These are phyloP conservation scores for Hermetia illucens DNA, from an alignment of 1,140 invertebrate genomes.

Conservation along the genomic window DNA sequence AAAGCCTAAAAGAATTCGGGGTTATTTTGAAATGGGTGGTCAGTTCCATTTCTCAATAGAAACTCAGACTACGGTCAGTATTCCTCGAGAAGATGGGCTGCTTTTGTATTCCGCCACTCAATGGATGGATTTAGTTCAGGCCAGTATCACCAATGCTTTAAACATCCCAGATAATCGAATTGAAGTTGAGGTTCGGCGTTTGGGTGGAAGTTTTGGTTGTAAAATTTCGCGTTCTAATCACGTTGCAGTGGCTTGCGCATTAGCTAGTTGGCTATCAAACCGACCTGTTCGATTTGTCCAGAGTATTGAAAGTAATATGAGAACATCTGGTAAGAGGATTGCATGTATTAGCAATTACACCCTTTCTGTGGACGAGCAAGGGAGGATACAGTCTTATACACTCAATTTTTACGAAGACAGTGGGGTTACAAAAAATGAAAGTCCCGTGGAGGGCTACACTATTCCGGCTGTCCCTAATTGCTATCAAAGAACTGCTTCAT, in stretches of 20 bases:
- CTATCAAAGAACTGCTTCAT: conserved; percentile 35
- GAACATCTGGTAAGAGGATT: conserved; percentile 38
- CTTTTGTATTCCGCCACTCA: conserved; percentile 42
- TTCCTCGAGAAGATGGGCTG: conserved; percentile 38
- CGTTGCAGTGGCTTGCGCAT: conserved; percentile 37
- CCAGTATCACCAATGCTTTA: conserved; percentile 38
- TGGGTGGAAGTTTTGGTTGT: conserved; percentile 52
- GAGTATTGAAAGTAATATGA: conserved; percentile 44
- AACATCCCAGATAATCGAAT: conserved; percentile 35
- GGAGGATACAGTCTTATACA: conserved; percentile 52
- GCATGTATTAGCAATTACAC: conserved; percentile 32
- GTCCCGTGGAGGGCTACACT: conserved; percentile 24
- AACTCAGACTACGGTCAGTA: conserved; percentile 37
- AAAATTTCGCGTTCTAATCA: conserved; percentile 41
- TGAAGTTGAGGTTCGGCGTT: conserved; percentile 38
- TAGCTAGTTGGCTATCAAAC: conserved; percentile 39
- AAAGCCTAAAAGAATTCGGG: conserved; percentile 22
- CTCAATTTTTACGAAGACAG: conserved; percentile 47
- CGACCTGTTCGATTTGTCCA: conserved; percentile 41
- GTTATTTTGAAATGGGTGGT: conserved; percentile 27
- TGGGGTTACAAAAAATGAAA: conserved; percentile 45
- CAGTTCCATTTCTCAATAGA: conserved; percentile 44
- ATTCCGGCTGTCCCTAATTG: conserved; percentile 37
- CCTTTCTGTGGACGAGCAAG: conserved; percentile 45
- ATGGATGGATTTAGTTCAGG: conserved; percentile 46